Evolutionary conservation across 2,797 vertebrate species (phyloP), one percentile per base, ranked within the genome.

Genomic region (Chanos chanos): DNA sequence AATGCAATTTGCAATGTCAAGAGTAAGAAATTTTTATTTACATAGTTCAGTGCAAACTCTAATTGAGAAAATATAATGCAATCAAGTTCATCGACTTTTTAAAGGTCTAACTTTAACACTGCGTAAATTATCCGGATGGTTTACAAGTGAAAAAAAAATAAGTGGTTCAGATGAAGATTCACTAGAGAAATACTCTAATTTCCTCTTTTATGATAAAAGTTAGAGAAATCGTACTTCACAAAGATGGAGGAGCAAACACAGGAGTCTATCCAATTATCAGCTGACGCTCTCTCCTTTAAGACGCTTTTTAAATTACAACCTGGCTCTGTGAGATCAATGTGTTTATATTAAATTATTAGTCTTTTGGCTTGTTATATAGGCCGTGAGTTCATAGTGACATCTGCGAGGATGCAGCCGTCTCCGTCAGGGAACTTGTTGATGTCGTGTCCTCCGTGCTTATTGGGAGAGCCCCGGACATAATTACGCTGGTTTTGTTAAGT

Each of bases 11-110:
- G 13, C 81, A 81, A 85, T 21, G 24, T 71, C n/a, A 88, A 89
- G 85, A 80, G 78, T 90, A 92, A 85, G 87, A 93, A 94, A 93
- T 84, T 77, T 91, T 98, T 97, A 97, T 97, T 96, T 97, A 97
- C 94, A 97, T 76, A 82, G 80, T 82, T 91, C 90, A 90, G 90
- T 92, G 92, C 92, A 92, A 90, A 86, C 85, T 81, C 85, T 82
- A 85, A 83, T 83, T 80, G 81, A 89, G 81, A 89, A 90, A 90
- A 88, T 87, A 87, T 73, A 60, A 64, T 83, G 90, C 79, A 86
- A 70, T 74, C 78, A 82, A 79, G 70, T 79, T 66, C 51, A 71
- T 61, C 47, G 64, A 66, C 27, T 37, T 75, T 74, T 40, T 65
- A 54, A 68, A 79, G 45, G 69, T 73, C 62, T 77, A 72, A 85